Evolutionary conservation across 2,797 vertebrate species (phyloP).

Genomic region (Halcyon smyrnensis): DNA sequence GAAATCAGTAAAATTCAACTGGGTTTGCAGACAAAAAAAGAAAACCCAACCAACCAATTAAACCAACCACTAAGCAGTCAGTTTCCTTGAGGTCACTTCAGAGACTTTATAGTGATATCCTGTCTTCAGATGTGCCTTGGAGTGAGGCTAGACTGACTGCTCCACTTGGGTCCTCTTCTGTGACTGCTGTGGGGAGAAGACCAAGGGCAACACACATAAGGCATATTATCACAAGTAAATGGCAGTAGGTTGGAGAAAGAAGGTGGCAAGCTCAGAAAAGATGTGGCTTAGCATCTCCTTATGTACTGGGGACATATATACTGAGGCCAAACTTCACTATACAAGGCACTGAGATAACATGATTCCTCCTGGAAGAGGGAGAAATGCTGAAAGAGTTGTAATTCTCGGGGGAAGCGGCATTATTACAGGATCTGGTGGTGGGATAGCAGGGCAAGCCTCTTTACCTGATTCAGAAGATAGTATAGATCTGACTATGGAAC

Average conservation of each 20-base stretch:
- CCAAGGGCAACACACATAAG: background rate
- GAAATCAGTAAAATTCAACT: background rate
- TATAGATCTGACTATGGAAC: background rate
- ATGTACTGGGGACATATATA: background rate
- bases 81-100: background rate
- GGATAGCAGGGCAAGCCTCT: background rate
- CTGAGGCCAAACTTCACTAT: background rate
- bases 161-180: background rate
- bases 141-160: background rate
- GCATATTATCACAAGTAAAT: background rate
- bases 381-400: background rate
- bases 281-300: background rate
- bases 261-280: background rate
- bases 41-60: background rate
- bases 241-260: background rate
- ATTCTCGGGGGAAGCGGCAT: background rate
- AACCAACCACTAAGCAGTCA: background rate
- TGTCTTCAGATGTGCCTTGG: background rate
- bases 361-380: background rate
- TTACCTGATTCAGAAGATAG: background rate
- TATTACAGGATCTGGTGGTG: background rate
- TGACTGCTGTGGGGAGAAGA: background rate
- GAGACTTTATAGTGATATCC: background rate
- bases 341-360: background rate
- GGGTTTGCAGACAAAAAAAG: background rate